Conservation (phyloP, 1,140 invertebrate genomes). For the Cherax quadricarinatus region DNA sequence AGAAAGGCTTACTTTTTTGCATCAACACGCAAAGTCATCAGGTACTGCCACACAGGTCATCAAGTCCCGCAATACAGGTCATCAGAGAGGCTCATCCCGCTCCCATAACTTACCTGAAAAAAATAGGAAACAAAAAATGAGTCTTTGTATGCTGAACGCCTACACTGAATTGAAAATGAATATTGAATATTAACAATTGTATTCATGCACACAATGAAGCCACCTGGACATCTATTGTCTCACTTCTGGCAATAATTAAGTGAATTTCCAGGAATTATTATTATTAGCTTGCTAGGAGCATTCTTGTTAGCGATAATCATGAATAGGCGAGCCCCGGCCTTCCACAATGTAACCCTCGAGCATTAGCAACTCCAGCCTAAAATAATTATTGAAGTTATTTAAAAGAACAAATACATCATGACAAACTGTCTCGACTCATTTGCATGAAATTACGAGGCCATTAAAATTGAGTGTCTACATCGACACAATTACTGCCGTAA, state of each 20-base stretch:
- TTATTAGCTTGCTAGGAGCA: background rate
- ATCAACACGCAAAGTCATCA: background rate
- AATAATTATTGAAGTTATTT: slow-evolving; percentile 63
- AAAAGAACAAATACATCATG: slow-evolving; percentile 58
- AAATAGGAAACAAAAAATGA: background rate
- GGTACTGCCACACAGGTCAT: background rate
- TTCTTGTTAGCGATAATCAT: background rate
- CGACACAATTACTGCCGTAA: slow-evolving; percentile 48
- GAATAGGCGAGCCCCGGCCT: background rate
- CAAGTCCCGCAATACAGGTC: background rate
- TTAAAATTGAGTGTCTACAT: slow-evolving; percentile 61
- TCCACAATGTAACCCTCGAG: slow-evolving; percentile 16
- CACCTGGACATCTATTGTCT: background rate
- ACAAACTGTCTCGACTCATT: slow-evolving; percentile 61
- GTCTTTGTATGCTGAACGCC: background rate
- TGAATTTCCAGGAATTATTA: background rate
- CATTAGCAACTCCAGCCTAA: slow-evolving; percentile 49
- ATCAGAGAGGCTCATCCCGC: no score
- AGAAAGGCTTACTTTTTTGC: no score
- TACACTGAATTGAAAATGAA: background rate
- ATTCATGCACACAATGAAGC: background rate
- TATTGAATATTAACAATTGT: background rate
- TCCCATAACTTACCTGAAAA: background rate
- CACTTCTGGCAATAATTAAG: background rate
- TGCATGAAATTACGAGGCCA: slow-evolving; percentile 58